phyloP scores from a whole-genome alignment of 1,140 invertebrate species.

The Lepidurus couesii region DNA sequence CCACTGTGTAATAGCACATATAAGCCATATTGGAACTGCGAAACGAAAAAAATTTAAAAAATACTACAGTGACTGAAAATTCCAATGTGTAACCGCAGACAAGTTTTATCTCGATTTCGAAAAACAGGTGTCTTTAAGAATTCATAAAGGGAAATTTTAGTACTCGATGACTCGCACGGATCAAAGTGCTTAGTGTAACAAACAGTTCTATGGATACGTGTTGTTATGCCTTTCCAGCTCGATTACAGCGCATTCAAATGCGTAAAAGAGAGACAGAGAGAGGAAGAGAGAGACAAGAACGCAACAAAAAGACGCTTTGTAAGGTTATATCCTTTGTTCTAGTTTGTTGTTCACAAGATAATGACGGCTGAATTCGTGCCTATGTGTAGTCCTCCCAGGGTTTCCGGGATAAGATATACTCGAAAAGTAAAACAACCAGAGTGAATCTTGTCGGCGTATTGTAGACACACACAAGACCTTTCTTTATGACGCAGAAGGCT shows the following conservation, averaged over 20 bases:
- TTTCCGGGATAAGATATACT: background rate
- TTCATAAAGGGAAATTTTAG: too few relatives aligned
- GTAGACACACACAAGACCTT: constrained; percentile 18
- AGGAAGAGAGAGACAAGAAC: background rate
- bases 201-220: background rate
- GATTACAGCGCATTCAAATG: background rate
- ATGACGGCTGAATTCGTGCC: constrained; percentile 21
- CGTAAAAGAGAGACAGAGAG: background rate
- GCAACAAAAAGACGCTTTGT: background rate
- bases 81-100: too few relatives aligned
- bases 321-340: constrained; percentile 16
- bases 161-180: too few relatives aligned
- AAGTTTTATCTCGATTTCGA: too few relatives aligned
- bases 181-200: background rate
- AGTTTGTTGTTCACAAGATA: constrained; percentile 4
- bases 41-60: too few relatives aligned
- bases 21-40: too few relatives aligned
- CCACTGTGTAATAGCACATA: too few relatives aligned
- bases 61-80: too few relatives aligned
- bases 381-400: constrained; percentile 13
- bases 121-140: too few relatives aligned
- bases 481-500: constrained; percentile 19
- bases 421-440: background rate
- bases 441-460: constrained; percentile 1
- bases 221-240: background rate